Percentiles rank a stretch among this genome's conserved stretches.
phyloP scores from a whole-genome alignment of 2,113 vertebrate genomes.

The Etia nguti region DNA sequence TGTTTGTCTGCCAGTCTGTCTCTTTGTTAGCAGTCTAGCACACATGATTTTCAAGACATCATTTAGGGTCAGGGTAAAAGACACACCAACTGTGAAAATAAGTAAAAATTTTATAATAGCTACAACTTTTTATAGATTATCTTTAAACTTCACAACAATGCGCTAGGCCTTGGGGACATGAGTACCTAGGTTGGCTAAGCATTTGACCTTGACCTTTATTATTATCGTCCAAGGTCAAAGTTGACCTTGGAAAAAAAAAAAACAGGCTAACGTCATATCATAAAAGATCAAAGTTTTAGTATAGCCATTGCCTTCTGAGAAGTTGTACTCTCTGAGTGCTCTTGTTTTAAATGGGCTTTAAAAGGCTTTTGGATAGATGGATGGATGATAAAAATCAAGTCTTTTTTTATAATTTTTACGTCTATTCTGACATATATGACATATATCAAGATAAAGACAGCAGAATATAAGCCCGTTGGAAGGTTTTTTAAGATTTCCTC shows the following conservation, averaged over 20 bases:
- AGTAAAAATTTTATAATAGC: background rate
- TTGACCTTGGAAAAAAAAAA: background rate
- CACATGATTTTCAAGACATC: background rate
- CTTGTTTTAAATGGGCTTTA: background rate
- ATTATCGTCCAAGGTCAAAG: background rate
- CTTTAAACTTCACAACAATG: background rate
- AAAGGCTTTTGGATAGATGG: background rate
- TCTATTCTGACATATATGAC: background rate
- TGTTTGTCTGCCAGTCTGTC: too few species aligned
- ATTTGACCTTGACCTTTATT: background rate
- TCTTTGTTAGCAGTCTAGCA: background rate
- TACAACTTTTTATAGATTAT: background rate
- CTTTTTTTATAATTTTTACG: background rate
- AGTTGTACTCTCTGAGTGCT: background rate
- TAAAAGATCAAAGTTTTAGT: background rate
- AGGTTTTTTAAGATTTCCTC: background rate
- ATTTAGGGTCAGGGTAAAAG: background rate
- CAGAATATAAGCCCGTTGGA: slow-evolving; percentile 50
- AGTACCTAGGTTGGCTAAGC: background rate
- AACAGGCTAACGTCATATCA: background rate
- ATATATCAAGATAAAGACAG: slow-evolving; percentile 55
- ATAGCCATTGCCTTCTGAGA: background rate
- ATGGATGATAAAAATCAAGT: background rate
- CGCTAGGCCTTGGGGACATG: background rate
- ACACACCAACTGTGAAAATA: background rate